A percentile compares a stretch with the other conserved stretches of the same genome.
Evolutionary conservation across 2,888 invertebrate species (phyloP).

Genomic region (Folsomia candida): DNA sequence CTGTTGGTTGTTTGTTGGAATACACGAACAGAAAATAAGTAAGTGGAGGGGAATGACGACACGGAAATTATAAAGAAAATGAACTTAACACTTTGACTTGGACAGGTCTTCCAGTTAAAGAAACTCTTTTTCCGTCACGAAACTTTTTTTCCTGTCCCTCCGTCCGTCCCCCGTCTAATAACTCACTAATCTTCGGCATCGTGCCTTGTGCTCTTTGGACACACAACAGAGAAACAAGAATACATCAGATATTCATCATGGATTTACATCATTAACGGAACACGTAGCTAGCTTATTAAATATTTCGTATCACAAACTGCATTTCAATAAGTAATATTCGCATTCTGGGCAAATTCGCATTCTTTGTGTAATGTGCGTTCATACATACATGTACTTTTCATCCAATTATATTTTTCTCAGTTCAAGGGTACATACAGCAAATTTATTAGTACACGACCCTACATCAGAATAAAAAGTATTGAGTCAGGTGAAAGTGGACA

Average conservation of each 20-base stretch:
- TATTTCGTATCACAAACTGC: no score
- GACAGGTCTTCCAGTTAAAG: slow-evolving; percentile 31
- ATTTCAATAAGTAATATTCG: background rate
- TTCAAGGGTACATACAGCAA: no score
- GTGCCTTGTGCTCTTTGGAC: slow-evolving; percentile 21
- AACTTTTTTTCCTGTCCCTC: slow-evolving; percentile 35
- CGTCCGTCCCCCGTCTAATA: slow-evolving; percentile 38
- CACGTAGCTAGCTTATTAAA: background rate
- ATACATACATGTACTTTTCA: no score
- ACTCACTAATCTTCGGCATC: slow-evolving; percentile 50
- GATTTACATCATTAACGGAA: no score
- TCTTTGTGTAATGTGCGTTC: no score
- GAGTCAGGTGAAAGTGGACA: no score
- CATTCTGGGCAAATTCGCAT: no score
- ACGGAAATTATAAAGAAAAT: slow-evolving; percentile 19
- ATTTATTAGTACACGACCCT: no score
- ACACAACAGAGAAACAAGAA: background rate
- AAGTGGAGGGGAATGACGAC: slow-evolving; percentile 7
- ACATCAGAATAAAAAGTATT: no score
- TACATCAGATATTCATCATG: background rate
- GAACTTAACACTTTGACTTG: slow-evolving; percentile 46
- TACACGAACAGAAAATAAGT: slow-evolving; percentile 2
- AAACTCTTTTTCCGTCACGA: slow-evolving; percentile 44
- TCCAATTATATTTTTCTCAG: no score
- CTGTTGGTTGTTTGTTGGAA: background rate